Percentiles rank a stretch among this genome's conserved stretches.
Evolutionary conservation across 2,888 invertebrate genomes (phyloP).

Genomic region (Hemithea aestivaria): DNA sequence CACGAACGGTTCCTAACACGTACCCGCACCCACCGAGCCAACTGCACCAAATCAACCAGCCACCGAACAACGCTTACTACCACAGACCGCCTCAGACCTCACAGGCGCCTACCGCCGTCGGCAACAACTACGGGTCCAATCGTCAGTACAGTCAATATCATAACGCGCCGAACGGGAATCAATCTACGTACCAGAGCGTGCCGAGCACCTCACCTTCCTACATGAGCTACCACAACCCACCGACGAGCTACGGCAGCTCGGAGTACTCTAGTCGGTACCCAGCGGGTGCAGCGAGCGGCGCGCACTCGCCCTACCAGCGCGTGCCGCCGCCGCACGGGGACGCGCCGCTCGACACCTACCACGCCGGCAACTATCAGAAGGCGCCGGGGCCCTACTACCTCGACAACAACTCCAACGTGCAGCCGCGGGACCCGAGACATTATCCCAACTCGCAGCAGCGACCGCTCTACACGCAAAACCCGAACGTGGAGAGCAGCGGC

Average conservation of each 20-base stretch:
- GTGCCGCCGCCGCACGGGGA: conserved; percentile 80
- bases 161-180: conserved; percentile 40
- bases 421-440: conserved; percentile 50
- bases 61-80: conserved; percentile 59
- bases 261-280: conserved; percentile 76
- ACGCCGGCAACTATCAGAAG: conserved; percentile 63
- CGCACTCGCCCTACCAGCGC: conserved; percentile 79
- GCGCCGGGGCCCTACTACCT: conserved; percentile 58
- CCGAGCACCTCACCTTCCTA: conserved; percentile 70
- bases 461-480: conserved; percentile 58
- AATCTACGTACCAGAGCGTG: conserved; percentile 69
- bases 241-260: conserved; percentile 67
- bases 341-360: conserved; percentile 54
- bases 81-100: conserved; percentile 61
- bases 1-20: conserved; percentile 58
- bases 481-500: conserved; percentile 44
- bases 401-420: conserved; percentile 51
- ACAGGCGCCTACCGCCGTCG: conserved; percentile 38
- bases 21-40: conserved; percentile 62
- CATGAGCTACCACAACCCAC: conserved; percentile 73
- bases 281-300: conserved; percentile 77
- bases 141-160: conserved; percentile 45
- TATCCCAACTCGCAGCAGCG: conserved; percentile 60
- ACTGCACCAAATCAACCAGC: conserved; percentile 54
- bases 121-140: conserved; percentile 44